These are phyloP conservation scores for Bolborhynchus lineola DNA, from an alignment of 2,113 vertebrate species.

Conservation along the genomic window DNA sequence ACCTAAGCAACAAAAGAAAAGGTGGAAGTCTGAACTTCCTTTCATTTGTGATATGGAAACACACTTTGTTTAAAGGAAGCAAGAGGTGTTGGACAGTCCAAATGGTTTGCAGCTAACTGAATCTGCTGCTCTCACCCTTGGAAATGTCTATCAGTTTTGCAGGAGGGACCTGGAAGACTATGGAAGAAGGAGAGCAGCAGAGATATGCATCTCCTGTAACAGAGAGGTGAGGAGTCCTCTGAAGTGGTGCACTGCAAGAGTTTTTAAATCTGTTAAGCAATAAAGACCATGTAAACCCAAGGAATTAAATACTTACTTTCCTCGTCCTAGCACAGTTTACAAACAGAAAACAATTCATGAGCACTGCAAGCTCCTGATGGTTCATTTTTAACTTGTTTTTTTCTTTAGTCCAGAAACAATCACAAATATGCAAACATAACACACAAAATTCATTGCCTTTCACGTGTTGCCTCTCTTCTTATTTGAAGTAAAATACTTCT, in stretches of 20 bases:
- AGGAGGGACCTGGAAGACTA: neutral
- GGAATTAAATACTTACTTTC: neutral
- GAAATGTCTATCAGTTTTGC: neutral
- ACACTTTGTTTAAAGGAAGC: neutral
- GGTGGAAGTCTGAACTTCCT: neutral
- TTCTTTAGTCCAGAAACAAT: neutral
- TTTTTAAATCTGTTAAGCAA: neutral
- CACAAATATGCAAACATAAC: neutral
- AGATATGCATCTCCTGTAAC: rapidly evolving
- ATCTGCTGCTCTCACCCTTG: neutral
- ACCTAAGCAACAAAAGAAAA: neutral
- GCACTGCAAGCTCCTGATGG: neutral
- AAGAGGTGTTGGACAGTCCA: neutral
- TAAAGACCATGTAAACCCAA: neutral
- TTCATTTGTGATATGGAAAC: neutral
- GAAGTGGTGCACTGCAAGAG: neutral
- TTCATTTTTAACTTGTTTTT: neutral
- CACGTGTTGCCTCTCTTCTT: neutral
- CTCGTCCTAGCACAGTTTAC: neutral
- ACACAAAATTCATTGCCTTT: neutral
- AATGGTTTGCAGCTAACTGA: neutral
- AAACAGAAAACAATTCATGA: neutral
- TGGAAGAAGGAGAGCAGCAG: neutral
- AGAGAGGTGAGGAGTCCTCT: neutral
- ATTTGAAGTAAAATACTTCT: neutral